phyloP scores from a whole-genome alignment of 2,113 vertebrate species.

The Pithys albifrons region DNA sequence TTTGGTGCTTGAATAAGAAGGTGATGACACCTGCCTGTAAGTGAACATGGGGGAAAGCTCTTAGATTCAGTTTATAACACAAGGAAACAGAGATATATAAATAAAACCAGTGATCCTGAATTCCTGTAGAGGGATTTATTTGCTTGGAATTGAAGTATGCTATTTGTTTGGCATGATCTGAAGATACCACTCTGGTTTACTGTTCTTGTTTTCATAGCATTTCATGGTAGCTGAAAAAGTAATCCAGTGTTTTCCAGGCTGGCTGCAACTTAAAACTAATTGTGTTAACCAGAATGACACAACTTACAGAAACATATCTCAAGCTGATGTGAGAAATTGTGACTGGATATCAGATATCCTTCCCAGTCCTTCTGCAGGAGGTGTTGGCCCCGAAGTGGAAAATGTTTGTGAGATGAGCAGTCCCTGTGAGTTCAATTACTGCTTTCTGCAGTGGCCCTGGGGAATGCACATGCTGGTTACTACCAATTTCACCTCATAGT shows the following conservation, averaged over 20 bases:
- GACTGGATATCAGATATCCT: background rate
- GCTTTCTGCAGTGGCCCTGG: background rate
- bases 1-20: background rate
- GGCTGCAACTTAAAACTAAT: background rate
- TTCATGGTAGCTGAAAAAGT: background rate
- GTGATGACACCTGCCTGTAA: background rate
- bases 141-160: background rate
- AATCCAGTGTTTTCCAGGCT: background rate
- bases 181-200: background rate
- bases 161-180: background rate
- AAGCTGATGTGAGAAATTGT: background rate
- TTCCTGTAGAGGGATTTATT: background rate
- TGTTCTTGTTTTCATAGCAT: background rate
- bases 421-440: slow-evolving; percentile 69
- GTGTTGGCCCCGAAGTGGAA: slow-evolving; percentile 1
- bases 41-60: background rate
- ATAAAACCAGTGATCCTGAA: background rate
- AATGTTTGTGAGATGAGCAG: slow-evolving; percentile 44
- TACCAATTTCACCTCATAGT: background rate
- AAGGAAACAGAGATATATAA: background rate
- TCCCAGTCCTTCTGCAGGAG: background rate
- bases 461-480: slow-evolving; percentile 12
- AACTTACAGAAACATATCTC: background rate
- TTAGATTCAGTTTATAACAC: background rate
- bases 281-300: background rate